Percentiles rank a stretch among this genome's conserved stretches.
These are phyloP conservation scores for Siderastrea siderea DNA, from an alignment of 92 coral and sea anemone genomes.

Conservation along the genomic window DNA sequence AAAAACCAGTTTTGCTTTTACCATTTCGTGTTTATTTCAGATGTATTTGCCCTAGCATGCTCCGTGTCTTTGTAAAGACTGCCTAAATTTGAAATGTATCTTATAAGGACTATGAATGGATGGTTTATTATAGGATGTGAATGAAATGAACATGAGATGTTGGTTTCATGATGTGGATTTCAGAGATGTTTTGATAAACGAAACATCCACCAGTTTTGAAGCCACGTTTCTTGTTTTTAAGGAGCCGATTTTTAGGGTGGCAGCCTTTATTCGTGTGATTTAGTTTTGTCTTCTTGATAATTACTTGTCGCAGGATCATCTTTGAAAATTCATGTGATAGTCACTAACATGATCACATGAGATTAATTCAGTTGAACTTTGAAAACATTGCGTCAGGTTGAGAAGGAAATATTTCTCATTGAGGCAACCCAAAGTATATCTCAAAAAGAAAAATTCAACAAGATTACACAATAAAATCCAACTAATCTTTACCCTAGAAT, in stretches of 20 bases:
- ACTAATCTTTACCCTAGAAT: neutral
- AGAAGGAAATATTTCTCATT: too few species aligned
- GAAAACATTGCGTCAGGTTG: neutral
- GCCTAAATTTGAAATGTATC: neutral
- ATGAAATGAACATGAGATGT: conserved; percentile 1
- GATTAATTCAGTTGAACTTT: neutral
- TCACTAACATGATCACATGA: conserved; percentile 11
- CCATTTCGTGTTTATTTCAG: neutral
- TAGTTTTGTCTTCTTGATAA: neutral
- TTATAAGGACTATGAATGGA: neutral
- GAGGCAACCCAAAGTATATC: too few species aligned
- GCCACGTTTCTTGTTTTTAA: conserved; percentile 30
- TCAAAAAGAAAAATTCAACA: too few species aligned
- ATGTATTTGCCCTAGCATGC: conserved; percentile 15
- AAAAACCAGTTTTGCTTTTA: neutral
- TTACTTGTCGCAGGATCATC: neutral
- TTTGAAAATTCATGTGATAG: conserved; percentile 23
- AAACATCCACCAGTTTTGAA: conserved; percentile 41
- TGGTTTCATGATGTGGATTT: neutral
- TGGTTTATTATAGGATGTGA: neutral
- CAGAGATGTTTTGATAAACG: neutral
- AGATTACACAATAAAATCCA: too few species aligned
- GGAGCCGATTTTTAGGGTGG: conserved; percentile 10
- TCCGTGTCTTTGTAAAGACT: neutral
- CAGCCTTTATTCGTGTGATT: neutral